phyloP scores from a whole-genome alignment of 1,140 invertebrate genomes.

The Drosophila nannoptera region DNA sequence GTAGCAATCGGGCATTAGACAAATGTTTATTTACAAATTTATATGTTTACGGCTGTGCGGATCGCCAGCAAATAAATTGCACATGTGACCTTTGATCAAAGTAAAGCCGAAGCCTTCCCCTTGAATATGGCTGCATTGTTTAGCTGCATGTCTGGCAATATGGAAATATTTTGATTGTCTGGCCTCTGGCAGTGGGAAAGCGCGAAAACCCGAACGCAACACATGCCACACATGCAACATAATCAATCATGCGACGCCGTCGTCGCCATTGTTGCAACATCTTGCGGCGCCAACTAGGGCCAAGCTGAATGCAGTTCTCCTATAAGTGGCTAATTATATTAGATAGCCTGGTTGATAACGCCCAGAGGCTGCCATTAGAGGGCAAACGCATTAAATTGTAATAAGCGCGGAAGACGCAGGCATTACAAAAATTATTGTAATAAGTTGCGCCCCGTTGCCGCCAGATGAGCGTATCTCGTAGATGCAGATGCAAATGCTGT shows the following conservation, averaged over 20 bases:
- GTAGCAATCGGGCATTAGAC: slow-evolving; percentile 5
- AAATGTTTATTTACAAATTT: slow-evolving; percentile 18
- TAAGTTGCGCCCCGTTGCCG: slow-evolving; percentile 3
- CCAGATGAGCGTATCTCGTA: slow-evolving; percentile 25
- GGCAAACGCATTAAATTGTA: slow-evolving; percentile 55
- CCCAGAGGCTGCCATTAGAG: slow-evolving; percentile 34
- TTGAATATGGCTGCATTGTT: slow-evolving; percentile 56
- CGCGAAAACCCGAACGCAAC: neutral
- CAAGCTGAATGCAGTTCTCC: slow-evolving; percentile 12
- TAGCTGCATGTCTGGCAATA: slow-evolving; percentile 47
- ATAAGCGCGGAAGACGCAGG: slow-evolving; percentile 49
- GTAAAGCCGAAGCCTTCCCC: slow-evolving; percentile 49
- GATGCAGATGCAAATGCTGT: slow-evolving; percentile 40
- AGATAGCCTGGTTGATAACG: slow-evolving; percentile 45
- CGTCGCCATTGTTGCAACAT: slow-evolving; percentile 20
- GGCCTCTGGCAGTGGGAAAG: slow-evolving; percentile 44
- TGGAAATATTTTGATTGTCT: slow-evolving; percentile 62
- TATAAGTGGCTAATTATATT: slow-evolving; percentile 62
- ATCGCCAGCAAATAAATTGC: slow-evolving; percentile 1
- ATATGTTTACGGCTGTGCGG: neutral
- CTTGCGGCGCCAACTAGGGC: slow-evolving; percentile 7
- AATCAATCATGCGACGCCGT: slow-evolving; percentile 58
- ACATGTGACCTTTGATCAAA: slow-evolving; percentile 46
- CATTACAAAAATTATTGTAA: slow-evolving; percentile 38
- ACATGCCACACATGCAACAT: slow-evolving; percentile 45